These are phyloP conservation scores for Adela reaumurella DNA, from an alignment of 2,888 invertebrate genomes.

Conservation along the genomic window DNA sequence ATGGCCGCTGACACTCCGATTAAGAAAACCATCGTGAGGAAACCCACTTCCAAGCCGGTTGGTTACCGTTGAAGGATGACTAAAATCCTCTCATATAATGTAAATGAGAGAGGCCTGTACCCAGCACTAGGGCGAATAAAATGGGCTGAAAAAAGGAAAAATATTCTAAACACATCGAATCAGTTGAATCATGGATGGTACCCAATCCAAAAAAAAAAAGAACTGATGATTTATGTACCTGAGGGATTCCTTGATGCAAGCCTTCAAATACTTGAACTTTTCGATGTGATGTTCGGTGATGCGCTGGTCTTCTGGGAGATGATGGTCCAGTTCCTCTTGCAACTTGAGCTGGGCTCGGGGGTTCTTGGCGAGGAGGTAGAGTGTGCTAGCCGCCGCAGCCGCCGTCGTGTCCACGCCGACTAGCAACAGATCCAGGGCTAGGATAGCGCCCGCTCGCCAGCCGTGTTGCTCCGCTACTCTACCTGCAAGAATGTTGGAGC, in stretches of 20 bases:
- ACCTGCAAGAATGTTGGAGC: neutral
- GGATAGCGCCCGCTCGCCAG: conserved; percentile 59
- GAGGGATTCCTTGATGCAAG: conserved; percentile 75
- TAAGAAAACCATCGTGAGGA: too few relatives aligned
- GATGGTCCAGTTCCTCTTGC: conserved; percentile 57
- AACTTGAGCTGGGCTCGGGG: conserved; percentile 63
- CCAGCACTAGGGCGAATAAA: too few relatives aligned
- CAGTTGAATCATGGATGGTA: too few relatives aligned
- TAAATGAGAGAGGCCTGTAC: too few relatives aligned
- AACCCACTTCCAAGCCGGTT: too few relatives aligned
- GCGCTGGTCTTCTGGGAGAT: conserved; percentile 51
- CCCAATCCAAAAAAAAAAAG: too few relatives aligned
- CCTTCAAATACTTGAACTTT: conserved; percentile 65
- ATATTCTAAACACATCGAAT: too few relatives aligned
- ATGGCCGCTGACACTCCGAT: too few relatives aligned
- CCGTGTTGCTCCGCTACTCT: conserved; percentile 15
- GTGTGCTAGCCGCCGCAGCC: conserved; percentile 68
- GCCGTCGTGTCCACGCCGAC: conserved; percentile 84
- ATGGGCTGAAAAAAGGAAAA: too few relatives aligned
- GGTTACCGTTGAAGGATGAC: too few relatives aligned
- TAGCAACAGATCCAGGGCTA: conserved; percentile 72
- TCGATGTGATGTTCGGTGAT: conserved; percentile 60
- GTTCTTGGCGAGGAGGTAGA: conserved; percentile 72
- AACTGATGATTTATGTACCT: too few relatives aligned
- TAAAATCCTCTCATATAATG: too few relatives aligned